These are phyloP conservation scores for Haliclona indistincta DNA, from an alignment of 37 sponge, comb jelly and placozoan genomes.

Conservation along the genomic window DNA sequence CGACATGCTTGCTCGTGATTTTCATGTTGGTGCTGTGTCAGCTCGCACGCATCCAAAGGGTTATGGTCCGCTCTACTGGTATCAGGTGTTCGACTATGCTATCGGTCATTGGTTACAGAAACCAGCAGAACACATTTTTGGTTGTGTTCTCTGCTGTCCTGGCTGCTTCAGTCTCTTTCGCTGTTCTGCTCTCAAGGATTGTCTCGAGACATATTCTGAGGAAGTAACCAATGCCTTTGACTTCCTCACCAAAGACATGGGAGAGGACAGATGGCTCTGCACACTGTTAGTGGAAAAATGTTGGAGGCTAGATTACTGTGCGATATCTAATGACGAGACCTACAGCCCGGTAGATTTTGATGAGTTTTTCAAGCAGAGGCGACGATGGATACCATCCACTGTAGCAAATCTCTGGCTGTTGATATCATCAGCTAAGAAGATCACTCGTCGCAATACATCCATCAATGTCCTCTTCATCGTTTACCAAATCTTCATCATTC, in stretches of 20 bases:
- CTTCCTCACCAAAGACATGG: constrained; percentile 94
- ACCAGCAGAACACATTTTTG: constrained; percentile 81
- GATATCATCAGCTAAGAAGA: constrained; percentile 32
- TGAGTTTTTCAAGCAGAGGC: constrained; percentile 88
- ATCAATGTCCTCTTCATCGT: constrained; percentile 73
- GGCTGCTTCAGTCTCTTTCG: constrained; percentile 90
- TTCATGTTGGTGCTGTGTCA: constrained; percentile 80
- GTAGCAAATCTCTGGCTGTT: constrained; percentile 76
- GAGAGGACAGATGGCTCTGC: constrained; percentile 95
- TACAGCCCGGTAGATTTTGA: constrained; percentile 81
- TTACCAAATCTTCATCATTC: constrained; percentile 72
- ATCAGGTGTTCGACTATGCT: constrained; percentile 89
- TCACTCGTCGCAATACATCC: constrained; percentile 62
- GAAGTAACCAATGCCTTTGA: constrained; percentile 67
- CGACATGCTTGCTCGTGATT: constrained; percentile 72
- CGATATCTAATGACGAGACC: constrained; percentile 75
- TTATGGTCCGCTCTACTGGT: constrained; percentile 83
- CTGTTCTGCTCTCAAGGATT: constrained; percentile 65
- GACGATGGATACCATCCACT: constrained; percentile 90
- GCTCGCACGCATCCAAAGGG: constrained; percentile 90
- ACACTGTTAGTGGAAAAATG: constrained; percentile 86
- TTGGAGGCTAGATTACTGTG: constrained; percentile 85
- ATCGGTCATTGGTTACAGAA: constrained; percentile 90
- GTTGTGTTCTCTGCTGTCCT: constrained; percentile 90
- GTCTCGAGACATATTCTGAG: constrained; percentile 62